phyloP scores from a whole-genome alignment of 2,797 vertebrate genomes.

The Nannoperca obscura region DNA sequence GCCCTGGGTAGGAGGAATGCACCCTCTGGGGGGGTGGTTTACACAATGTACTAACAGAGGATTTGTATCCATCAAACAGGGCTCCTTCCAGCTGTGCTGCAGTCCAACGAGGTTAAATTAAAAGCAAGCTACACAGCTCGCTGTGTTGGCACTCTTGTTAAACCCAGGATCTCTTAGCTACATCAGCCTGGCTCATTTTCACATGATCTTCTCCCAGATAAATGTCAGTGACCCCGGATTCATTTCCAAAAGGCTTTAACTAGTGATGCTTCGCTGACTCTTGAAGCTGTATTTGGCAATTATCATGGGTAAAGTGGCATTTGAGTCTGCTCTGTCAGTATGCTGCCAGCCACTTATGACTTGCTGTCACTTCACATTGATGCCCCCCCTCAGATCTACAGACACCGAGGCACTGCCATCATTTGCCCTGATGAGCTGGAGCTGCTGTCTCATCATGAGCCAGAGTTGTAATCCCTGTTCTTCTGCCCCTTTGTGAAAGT shows the following conservation, averaged over 20 bases:
- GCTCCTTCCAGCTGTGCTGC: constrained; percentile 71
- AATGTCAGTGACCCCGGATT: constrained; percentile 61
- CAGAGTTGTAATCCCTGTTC: constrained; percentile 46
- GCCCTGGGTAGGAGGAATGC: constrained; percentile 52
- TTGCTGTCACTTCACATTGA: constrained; percentile 37
- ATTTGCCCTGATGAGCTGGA: constrained; percentile 50
- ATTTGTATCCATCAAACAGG: constrained; percentile 66
- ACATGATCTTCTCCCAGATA: constrained; percentile 57
- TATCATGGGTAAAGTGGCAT: constrained; percentile 59
- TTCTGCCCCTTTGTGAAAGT: constrained; percentile 39
- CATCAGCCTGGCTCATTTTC: constrained; percentile 61
- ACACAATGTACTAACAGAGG: constrained; percentile 61
- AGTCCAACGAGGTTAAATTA: constrained; percentile 68
- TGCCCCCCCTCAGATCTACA: constrained; percentile 4
- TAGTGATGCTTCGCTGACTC: constrained; percentile 53
- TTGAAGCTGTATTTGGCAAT: constrained; percentile 43
- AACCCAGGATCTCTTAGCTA: constrained; percentile 45
- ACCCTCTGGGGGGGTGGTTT: constrained; percentile 40
- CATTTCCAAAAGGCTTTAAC: constrained; percentile 58
- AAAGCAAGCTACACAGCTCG: constrained; percentile 56
- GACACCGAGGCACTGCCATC: constrained; percentile 45
- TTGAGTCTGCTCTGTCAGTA: constrained; percentile 60
- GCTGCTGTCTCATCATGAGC: constrained; percentile 48
- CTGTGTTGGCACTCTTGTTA: constrained; percentile 49
- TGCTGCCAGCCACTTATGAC: constrained; percentile 51